A percentile compares a stretch with the other conserved stretches of the same genome.
Conservation (phyloP, 1,140 invertebrate species). For the Pomacea maculata region DNA sequence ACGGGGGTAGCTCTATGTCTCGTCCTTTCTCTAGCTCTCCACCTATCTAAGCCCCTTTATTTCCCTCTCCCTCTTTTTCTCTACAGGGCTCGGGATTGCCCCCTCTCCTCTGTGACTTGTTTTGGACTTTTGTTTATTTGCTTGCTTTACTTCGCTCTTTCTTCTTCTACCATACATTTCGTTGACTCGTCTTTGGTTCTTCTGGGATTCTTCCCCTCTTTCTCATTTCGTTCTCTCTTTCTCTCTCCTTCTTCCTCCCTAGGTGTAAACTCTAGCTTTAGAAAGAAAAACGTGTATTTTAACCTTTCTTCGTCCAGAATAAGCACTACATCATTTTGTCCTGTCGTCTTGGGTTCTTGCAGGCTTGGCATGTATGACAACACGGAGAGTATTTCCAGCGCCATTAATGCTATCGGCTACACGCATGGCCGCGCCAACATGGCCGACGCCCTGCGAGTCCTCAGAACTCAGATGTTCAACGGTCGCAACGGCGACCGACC, state of each 20-base stretch:
- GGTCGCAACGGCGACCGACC: slow-evolving; percentile 42
- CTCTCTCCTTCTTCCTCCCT: neutral
- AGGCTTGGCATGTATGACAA: slow-evolving; percentile 20
- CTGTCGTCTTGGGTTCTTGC: neutral
- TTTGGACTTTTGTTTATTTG: too few species aligned
- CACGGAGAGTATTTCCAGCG: slow-evolving; percentile 38
- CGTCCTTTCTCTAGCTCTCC: neutral
- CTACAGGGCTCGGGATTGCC: too few species aligned
- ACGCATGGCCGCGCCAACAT: slow-evolving; percentile 52
- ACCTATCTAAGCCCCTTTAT: neutral
- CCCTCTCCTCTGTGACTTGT: neutral
- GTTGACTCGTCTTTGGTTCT: too few species aligned
- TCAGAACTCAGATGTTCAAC: slow-evolving; percentile 52
- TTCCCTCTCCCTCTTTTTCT: neutral
- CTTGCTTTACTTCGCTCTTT: too few species aligned
- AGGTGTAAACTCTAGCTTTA: too few species aligned
- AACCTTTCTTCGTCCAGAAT: neutral
- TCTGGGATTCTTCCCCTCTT: neutral
- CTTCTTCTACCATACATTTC: too few species aligned
- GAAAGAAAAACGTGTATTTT: neutral
- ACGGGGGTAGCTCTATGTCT: neutral
- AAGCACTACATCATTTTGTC: neutral
- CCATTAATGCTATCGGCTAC: slow-evolving; percentile 48
- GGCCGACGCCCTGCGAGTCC: slow-evolving; percentile 50
- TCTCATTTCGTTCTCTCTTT: neutral